Evolutionary conservation across 2,113 vertebrate genomes (phyloP).

Genomic region (Nothocercus julius): DNA sequence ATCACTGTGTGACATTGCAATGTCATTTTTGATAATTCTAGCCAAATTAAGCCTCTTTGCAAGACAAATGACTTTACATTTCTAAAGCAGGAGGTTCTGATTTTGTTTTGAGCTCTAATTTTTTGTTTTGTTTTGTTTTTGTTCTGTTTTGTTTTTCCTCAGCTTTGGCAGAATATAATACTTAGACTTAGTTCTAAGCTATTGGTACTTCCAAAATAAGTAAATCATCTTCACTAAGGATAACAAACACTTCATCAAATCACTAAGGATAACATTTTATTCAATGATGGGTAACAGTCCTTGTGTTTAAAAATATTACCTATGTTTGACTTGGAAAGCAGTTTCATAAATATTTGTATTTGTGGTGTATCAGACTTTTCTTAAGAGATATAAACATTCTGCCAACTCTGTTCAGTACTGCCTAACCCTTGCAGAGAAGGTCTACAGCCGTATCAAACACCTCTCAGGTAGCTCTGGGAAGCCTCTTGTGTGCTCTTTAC

Average conservation of each 20-base stretch:
- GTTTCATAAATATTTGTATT: conserved; percentile 22
- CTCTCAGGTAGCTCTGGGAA: not conserved
- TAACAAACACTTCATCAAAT: too few species aligned
- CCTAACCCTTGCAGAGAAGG: not conserved
- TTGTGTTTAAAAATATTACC: not conserved
- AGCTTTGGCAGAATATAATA: not conserved
- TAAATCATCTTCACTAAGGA: not conserved
- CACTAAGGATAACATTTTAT: not conserved
- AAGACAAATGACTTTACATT: not conserved
- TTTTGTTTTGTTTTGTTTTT: not conserved
- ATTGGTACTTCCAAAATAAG: not conserved
- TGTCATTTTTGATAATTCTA: conserved; percentile 29
- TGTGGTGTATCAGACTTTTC: not conserved
- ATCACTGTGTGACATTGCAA: not conserved
- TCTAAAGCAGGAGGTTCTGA: not conserved
- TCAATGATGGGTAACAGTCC: not conserved
- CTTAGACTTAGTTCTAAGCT: not conserved
- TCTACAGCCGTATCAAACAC: not conserved
- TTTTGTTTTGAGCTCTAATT: not conserved
- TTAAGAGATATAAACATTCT: not conserved
- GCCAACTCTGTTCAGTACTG: not conserved
- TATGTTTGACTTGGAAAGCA: not conserved
- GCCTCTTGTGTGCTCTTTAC: not conserved
- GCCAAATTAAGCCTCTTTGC: not conserved
- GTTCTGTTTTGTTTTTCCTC: not conserved